A percentile compares a stretch with the other conserved stretches of the same genome.
These are phyloP conservation scores for Tipula helvola DNA, from an alignment of 2,888 invertebrate species.

Conservation along the genomic window DNA sequence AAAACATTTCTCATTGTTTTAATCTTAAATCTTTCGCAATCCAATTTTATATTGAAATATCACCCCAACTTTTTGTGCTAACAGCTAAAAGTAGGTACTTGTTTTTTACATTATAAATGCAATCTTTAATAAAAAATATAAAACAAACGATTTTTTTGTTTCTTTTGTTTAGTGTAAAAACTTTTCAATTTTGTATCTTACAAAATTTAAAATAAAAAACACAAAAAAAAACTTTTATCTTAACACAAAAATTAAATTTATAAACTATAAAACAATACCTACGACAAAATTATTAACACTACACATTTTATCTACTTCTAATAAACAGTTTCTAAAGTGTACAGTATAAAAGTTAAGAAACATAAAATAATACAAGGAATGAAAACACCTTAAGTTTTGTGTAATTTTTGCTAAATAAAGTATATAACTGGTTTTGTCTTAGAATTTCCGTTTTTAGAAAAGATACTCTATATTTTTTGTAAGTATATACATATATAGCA, in stretches of 20 bases:
- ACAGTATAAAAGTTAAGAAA: background rate
- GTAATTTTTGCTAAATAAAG: background rate
- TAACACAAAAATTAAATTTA: background rate
- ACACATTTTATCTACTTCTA: background rate
- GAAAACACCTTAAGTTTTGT: background rate
- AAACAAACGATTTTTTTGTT: background rate
- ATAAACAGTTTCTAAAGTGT: background rate
- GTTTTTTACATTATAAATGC: background rate
- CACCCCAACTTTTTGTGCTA: background rate
- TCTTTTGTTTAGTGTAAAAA: background rate
- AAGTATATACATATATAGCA: background rate
- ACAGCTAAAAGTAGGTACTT: background rate
- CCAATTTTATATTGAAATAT: background rate
- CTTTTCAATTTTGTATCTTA: background rate
- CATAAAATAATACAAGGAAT: background rate
- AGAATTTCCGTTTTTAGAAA: background rate
- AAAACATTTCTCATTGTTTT: background rate
- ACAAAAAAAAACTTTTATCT: background rate
- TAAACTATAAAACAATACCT: slow-evolving; percentile 4
- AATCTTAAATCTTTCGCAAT: background rate
- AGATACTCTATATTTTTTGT: background rate
- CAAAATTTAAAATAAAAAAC: background rate
- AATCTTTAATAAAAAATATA: background rate
- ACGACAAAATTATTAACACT: background rate
- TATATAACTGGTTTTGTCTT: background rate